phyloP scores from a whole-genome alignment of 1,140 invertebrate genomes.

The Steinernema khuongi region DNA sequence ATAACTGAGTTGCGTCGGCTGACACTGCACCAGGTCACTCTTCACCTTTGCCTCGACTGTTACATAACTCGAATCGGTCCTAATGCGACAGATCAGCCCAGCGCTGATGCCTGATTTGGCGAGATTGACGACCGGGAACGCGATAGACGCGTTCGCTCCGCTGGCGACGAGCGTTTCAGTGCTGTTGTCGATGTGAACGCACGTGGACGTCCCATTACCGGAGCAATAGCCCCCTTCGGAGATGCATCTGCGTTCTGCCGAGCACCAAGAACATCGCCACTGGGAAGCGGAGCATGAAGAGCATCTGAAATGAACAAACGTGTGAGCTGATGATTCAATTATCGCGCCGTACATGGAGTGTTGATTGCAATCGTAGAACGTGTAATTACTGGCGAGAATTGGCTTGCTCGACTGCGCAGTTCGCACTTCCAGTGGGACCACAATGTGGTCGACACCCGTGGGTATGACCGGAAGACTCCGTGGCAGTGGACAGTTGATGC shows the following conservation, averaged over 20 bases:
- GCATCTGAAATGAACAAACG: constrained; percentile 35
- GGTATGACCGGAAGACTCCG: constrained; percentile 23
- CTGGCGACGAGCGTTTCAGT: constrained; percentile 40
- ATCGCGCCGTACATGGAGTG: constrained; percentile 43
- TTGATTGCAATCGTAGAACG: constrained; percentile 42
- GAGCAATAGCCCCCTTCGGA: constrained; percentile 4
- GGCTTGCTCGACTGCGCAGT: constrained; percentile 26
- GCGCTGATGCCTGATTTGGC: background rate
- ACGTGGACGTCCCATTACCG: background rate
- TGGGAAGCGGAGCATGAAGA: constrained; percentile 43
- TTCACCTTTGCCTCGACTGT: background rate
- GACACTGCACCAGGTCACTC: background rate
- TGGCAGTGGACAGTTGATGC: constrained; percentile 35
- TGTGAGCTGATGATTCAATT: constrained; percentile 4
- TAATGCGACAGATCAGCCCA: constrained; percentile 12
- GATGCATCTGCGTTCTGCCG: background rate
- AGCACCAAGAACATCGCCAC: constrained; percentile 50
- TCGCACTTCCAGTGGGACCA: constrained; percentile 34
- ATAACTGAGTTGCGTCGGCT: constrained; percentile 15
- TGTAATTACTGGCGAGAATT: constrained; percentile 34
- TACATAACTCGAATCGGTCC: background rate
- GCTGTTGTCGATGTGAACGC: constrained; percentile 8
- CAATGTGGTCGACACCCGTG: constrained; percentile 3
- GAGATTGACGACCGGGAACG: constrained; percentile 37
- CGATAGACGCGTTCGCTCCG: constrained; percentile 34